These are phyloP conservation scores for Neostethus bicornis DNA, from an alignment of 2,797 vertebrate genomes.

Conservation along the genomic window DNA sequence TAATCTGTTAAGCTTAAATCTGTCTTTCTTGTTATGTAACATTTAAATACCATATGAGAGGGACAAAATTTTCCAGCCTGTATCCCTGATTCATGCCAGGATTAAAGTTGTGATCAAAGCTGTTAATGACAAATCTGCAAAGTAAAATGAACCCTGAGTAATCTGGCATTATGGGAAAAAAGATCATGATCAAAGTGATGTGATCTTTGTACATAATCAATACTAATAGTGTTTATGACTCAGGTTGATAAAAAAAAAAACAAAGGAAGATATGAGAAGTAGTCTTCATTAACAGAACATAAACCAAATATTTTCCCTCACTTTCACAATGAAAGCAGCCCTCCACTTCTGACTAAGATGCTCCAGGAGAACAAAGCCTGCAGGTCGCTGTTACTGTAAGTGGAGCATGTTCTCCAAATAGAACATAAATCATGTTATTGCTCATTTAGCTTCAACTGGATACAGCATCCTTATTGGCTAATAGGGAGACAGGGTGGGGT, in stretches of 20 bases:
- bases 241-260: conserved; percentile 2
- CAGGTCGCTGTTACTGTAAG: conserved; percentile 54
- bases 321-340: conserved; percentile 20
- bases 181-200: neutral
- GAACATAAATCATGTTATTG: conserved; percentile 66
- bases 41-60: conserved; percentile 54
- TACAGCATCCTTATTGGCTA: conserved; percentile 45
- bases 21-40: conserved; percentile 57
- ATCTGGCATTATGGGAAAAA: conserved; percentile 18
- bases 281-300: conserved; percentile 14
- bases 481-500: conserved; percentile 55
- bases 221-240: conserved; percentile 14
- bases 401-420: conserved; percentile 44
- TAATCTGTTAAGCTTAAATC: conserved; percentile 38
- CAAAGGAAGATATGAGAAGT: conserved; percentile 1
- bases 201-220: neutral
- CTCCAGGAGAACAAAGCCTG: conserved; percentile 63
- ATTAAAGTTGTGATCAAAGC: conserved; percentile 62
- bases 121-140: conserved; percentile 49
- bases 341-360: conserved; percentile 34
- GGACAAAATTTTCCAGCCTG: conserved; percentile 31
- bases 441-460: conserved; percentile 41
- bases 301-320: conserved; percentile 14
- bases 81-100: conserved; percentile 32
- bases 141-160: conserved; percentile 34